Percentiles rank a stretch among this genome's conserved stretches.
phyloP scores from a whole-genome alignment of 1,140 invertebrate genomes.

The Hetaerina americana region DNA sequence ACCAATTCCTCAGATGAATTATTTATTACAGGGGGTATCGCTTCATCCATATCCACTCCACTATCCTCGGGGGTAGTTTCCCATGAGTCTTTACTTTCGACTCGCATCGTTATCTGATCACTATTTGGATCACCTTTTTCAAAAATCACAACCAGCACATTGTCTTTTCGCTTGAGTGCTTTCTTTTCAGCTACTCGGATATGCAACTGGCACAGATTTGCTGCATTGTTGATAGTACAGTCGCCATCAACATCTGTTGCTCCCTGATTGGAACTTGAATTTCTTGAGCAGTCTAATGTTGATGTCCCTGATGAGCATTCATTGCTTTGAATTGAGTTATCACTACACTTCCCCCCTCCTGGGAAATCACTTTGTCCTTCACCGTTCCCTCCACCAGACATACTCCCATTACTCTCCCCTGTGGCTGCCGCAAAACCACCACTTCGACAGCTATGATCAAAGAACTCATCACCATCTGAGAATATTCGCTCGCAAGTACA shows the following conservation, averaged over 20 bases:
- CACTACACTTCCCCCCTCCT: neutral
- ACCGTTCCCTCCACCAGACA: neutral
- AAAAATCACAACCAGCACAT: neutral
- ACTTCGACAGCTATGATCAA: conserved; percentile 45
- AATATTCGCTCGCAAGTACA: conserved; percentile 63
- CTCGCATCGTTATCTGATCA: neutral
- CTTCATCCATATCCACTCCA: conserved; percentile 5
- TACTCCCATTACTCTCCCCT: neutral
- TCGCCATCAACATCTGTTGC: neutral
- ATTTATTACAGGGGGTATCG: neutral
- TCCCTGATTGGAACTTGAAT: neutral
- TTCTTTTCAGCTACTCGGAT: neutral
- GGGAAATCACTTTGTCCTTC: neutral
- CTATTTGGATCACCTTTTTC: neutral
- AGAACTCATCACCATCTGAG: conserved; percentile 54
- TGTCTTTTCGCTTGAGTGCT: neutral
- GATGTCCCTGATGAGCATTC: neutral
- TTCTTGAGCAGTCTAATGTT: neutral
- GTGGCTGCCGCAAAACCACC: neutral
- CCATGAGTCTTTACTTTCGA: neutral
- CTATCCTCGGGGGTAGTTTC: neutral
- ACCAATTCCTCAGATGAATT: conserved; percentile 4
- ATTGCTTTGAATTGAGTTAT: neutral
- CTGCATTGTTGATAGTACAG: neutral
- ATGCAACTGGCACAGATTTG: neutral